phyloP scores from a whole-genome alignment of 2,797 vertebrate genomes.

The Sebastes minor region DNA sequence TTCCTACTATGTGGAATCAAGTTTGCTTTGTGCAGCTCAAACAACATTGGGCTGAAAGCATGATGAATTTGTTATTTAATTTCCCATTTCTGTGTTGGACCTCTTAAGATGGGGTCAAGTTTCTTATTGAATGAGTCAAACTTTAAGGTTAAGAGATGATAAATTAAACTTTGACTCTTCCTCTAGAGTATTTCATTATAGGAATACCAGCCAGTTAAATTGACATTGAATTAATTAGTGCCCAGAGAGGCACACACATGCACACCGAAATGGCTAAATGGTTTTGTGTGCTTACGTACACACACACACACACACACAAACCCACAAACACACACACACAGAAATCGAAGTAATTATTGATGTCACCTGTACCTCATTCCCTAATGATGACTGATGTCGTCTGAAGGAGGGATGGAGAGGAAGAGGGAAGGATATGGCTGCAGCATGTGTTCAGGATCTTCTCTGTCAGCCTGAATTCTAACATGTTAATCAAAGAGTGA shows the following conservation, averaged over 20 bases:
- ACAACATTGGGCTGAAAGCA: background rate
- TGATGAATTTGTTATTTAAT: background rate
- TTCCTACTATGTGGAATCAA: background rate
- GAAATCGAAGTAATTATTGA: constrained; percentile 8
- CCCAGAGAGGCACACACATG: background rate
- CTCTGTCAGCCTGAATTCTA: constrained; percentile 52
- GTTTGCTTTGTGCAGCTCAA: background rate
- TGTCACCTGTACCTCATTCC: constrained; percentile 13
- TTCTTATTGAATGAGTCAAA: constrained; percentile 9
- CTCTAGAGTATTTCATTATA: constrained; percentile 30
- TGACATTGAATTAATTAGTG: constrained; percentile 24
- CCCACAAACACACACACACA: background rate
- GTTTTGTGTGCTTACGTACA: background rate
- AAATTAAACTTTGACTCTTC: constrained; percentile 23
- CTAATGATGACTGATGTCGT: constrained; percentile 29
- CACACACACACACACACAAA: background rate
- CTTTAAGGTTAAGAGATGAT: constrained; percentile 16
- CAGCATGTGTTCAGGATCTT: background rate
- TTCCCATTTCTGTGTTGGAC: background rate
- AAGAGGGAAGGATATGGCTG: background rate
- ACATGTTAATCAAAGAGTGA: constrained; percentile 54
- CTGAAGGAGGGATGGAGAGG: background rate
- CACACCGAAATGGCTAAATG: background rate
- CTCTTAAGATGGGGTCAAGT: background rate
- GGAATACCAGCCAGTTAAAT: constrained; percentile 3